Conservation (phyloP, 2,888 invertebrate species). For the Pyrgus malvae region DNA sequence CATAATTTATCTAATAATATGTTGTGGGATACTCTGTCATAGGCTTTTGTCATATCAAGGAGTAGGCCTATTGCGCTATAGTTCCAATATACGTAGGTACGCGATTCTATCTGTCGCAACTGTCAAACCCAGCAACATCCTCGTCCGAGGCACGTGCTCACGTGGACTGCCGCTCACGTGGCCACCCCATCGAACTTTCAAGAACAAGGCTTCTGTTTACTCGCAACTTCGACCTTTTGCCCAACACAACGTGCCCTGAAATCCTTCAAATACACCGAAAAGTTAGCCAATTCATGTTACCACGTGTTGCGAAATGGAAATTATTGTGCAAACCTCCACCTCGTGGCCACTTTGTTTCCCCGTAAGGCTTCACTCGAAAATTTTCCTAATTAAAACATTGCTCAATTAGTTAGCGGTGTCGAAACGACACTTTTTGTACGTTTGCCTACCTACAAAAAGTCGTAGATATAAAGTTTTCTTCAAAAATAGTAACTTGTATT, state of each 20-base stretch:
- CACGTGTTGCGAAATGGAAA: conserved; percentile 60
- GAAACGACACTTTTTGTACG: background rate
- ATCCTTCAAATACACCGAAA: conserved; percentile 58
- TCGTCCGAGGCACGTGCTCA: conserved; percentile 48
- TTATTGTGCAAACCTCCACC: conserved; percentile 44
- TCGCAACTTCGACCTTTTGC: conserved; percentile 49
- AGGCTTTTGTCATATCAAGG: too few species aligned
- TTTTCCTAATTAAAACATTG: conserved; percentile 38
- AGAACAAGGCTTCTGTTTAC: conserved; percentile 55
- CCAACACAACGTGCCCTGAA: conserved; percentile 60
- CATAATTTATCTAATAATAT: too few species aligned
- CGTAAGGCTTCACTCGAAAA: conserved; percentile 53
- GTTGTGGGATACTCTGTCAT: too few species aligned
- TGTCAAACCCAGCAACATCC: conserved; percentile 8
- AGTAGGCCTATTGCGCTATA: too few species aligned
- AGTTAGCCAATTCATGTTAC: conserved; percentile 51
- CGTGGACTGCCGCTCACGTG: conserved; percentile 45
- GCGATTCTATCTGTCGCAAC: background rate
- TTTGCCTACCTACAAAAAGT: too few species aligned
- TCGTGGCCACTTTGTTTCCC: conserved; percentile 47
- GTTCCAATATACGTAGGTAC: too few species aligned
- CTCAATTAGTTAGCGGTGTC: conserved; percentile 6
- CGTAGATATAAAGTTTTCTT: too few species aligned
- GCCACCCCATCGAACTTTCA: conserved; percentile 29
- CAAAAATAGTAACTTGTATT: too few species aligned